Conservation (phyloP, 2,888 invertebrate species). For the Brachypterus glaber region DNA sequence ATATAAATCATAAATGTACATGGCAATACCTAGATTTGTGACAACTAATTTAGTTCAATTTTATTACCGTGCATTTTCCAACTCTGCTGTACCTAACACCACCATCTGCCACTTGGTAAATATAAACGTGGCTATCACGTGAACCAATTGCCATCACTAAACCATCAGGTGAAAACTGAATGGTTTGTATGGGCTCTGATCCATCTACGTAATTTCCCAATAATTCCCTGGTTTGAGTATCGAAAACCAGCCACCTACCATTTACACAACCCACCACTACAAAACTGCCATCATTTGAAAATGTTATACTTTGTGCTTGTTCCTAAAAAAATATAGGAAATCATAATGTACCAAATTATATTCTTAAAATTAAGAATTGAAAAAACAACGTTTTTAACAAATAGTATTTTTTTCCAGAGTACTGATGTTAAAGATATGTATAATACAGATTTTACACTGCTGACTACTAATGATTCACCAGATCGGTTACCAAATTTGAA, state of each 20-base stretch:
- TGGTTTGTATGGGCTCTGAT: slow-evolving; percentile 58
- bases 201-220: slow-evolving; percentile 63
- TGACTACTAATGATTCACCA: too few relatives aligned
- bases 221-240: slow-evolving; percentile 66
- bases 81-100: slow-evolving; percentile 66
- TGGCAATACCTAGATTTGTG: too few relatives aligned
- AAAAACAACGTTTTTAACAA: too few relatives aligned
- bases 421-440: too few relatives aligned
- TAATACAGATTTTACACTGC: too few relatives aligned
- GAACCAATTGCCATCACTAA: slow-evolving; percentile 74
- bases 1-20: too few relatives aligned
- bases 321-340: slow-evolving; percentile 52
- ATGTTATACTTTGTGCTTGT: slow-evolving; percentile 71
- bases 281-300: slow-evolving; percentile 66
- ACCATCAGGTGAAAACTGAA: slow-evolving; percentile 72
- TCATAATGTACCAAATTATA: too few relatives aligned
- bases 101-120: slow-evolving; percentile 73
- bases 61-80: slow-evolving; percentile 79
- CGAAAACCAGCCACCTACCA: slow-evolving; percentile 77
- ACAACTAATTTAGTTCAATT: too few relatives aligned
- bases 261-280: slow-evolving; percentile 69
- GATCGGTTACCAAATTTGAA: too few relatives aligned
- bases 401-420: too few relatives aligned
- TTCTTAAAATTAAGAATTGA: too few relatives aligned
- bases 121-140: slow-evolving; percentile 80